Conservation (phyloP, 2,113 vertebrate genomes). For the Gymnocephalus cernua region DNA sequence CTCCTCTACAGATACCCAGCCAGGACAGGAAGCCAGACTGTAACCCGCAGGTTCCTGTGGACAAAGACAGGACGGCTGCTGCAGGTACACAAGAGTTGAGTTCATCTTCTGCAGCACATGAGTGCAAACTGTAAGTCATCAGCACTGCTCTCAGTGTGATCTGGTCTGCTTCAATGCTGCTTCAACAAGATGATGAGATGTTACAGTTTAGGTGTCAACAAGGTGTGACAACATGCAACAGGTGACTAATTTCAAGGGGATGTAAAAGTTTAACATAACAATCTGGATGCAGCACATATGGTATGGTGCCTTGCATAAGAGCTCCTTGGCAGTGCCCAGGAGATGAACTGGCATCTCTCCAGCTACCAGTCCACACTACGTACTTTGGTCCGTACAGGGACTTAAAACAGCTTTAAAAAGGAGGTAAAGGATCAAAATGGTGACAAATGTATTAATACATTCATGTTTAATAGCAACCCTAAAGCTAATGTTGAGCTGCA, state of each 20-base stretch:
- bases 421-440: too few relatives aligned
- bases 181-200: background rate
- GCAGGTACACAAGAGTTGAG: conserved; percentile 26
- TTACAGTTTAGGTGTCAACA: background rate
- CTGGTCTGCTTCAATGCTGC: background rate
- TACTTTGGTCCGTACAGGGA: too few relatives aligned
- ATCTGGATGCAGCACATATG: background rate
- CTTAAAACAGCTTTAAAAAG: too few relatives aligned
- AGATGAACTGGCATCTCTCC: too few relatives aligned
- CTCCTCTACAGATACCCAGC: conserved; percentile 42
- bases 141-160: background rate
- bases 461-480: too few relatives aligned
- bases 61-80: conserved; percentile 75
- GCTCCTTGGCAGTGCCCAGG: too few relatives aligned
- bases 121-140: background rate
- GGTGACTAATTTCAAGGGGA: too few relatives aligned
- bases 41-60: conserved; percentile 53
- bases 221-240: too few relatives aligned
- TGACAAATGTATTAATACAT: too few relatives aligned
- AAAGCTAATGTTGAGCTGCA: too few relatives aligned
- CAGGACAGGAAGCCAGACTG: conserved; percentile 63
- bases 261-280: background rate
- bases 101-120: background rate
- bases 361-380: too few relatives aligned
- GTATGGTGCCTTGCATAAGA: too few relatives aligned